Evolutionary conservation across 2,113 vertebrate species (phyloP).

Genomic region (Symphodus melops): DNA sequence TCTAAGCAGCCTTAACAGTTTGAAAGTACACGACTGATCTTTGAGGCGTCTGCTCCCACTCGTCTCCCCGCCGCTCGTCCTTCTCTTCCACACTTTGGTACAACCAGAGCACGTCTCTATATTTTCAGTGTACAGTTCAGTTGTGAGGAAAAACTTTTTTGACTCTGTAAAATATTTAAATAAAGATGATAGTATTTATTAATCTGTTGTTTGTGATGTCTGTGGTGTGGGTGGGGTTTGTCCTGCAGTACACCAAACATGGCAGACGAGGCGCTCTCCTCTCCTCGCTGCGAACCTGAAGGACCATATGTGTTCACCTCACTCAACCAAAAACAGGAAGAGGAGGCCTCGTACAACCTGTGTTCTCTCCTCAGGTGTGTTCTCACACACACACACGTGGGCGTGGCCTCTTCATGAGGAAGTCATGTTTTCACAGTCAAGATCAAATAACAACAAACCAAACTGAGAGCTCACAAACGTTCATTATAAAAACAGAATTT

Average conservation of each 20-base stretch:
- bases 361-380: slow-evolving; percentile 45
- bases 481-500: not conserved
- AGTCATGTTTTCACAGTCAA: not conserved
- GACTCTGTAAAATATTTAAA: slow-evolving; percentile 95
- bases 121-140: slow-evolving; percentile 77
- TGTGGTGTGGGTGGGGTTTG: too few species aligned
- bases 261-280: slow-evolving; percentile 4
- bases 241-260: too few species aligned
- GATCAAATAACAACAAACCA: not conserved
- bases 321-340: not conserved
- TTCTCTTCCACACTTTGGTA: slow-evolving; percentile 49
- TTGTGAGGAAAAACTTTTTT: slow-evolving; percentile 89
- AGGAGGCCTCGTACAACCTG: slow-evolving; percentile 20
- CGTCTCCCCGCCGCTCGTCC: slow-evolving; percentile 17
- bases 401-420: slow-evolving; percentile 15
- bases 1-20: slow-evolving; percentile 67
- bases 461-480: not conserved
- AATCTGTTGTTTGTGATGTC: slow-evolving; percentile 33
- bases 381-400: slow-evolving; percentile 30
- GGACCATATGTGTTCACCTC: not conserved
- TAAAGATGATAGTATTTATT: slow-evolving; percentile 96
- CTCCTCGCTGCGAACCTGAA: not conserved
- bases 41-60: slow-evolving; percentile 21
- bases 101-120: slow-evolving; percentile 49
- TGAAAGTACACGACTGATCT: slow-evolving; percentile 1